Conservation (phyloP, 1,140 invertebrate species). For the Lithobius niger region DNA sequence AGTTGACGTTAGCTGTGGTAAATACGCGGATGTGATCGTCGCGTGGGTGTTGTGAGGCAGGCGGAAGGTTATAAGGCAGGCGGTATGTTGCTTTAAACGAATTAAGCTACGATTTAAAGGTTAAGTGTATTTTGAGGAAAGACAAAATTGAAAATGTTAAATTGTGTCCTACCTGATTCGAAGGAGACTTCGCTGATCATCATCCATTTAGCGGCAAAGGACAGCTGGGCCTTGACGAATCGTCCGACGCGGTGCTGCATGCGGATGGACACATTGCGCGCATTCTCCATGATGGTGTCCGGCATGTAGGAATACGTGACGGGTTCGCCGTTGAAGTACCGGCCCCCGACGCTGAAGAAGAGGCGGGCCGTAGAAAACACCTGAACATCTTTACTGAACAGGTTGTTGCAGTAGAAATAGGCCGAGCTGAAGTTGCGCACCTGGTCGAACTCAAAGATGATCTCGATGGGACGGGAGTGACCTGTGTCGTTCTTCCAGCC, state of each 20-base stretch:
- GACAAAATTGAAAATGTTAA: too few relatives aligned
- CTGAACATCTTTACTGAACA: conserved; percentile 52
- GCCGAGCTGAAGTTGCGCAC: conserved; percentile 73
- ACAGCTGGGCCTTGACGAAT: conserved; percentile 63
- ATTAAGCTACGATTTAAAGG: too few relatives aligned
- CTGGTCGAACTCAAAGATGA: conserved; percentile 76
- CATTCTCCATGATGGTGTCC: conserved; percentile 66
- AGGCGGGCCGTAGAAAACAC: conserved; percentile 63
- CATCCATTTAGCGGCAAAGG: conserved; percentile 73
- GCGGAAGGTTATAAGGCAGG: too few relatives aligned
- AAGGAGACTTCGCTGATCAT: conserved; percentile 77
- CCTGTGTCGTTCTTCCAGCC: conserved; percentile 76
- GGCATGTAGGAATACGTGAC: conserved; percentile 56
- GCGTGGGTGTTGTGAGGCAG: too few relatives aligned
- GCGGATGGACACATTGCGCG: conserved; percentile 67
- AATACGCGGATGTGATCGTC: too few relatives aligned
- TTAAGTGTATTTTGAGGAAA: too few relatives aligned
- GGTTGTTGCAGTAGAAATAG: conserved; percentile 63
- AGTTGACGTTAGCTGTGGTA: too few relatives aligned
- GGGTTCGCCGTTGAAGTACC: conserved; percentile 56
- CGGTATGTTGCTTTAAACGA: too few relatives aligned
- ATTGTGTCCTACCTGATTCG: conserved; percentile 57
- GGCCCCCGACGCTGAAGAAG: conserved; percentile 67
- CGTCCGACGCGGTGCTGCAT: conserved; percentile 66
- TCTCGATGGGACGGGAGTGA: conserved; percentile 47